Conservation (phyloP, 2,797 vertebrate species). For the Thripadectes ignobilis region DNA sequence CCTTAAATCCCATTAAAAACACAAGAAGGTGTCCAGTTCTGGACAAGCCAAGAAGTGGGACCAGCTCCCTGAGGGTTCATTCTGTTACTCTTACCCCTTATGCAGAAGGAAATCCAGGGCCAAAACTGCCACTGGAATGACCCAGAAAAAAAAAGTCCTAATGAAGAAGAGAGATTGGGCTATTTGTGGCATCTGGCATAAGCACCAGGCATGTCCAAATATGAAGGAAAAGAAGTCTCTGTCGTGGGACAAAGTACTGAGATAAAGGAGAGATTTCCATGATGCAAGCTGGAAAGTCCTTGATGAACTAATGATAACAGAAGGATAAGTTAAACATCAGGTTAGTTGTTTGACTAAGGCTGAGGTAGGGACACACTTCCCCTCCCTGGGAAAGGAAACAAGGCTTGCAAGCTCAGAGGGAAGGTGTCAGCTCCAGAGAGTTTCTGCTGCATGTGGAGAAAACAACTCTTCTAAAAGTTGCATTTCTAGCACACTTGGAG, state of each 20-base stretch:
- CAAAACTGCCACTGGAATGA: neutral
- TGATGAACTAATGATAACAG: neutral
- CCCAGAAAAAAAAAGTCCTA: neutral
- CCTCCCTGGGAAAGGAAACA: neutral
- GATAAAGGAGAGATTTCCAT: neutral
- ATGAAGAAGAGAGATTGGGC: neutral
- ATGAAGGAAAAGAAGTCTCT: neutral
- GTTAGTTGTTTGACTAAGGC: neutral
- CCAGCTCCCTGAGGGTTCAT: neutral
- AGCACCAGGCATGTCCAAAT: neutral
- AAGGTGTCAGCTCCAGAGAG: neutral
- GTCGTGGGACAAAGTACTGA: neutral
- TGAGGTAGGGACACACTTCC: neutral
- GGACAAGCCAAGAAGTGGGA: neutral
- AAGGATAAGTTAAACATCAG: neutral
- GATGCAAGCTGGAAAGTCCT: neutral
- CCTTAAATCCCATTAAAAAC: neutral
- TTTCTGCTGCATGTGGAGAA: neutral
- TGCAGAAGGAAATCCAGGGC: neutral
- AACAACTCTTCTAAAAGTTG: neutral
- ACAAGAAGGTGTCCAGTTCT: neutral
- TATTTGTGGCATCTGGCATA: constrained; percentile 14
- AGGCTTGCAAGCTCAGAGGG: neutral
- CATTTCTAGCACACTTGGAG: neutral
- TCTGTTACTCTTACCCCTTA: neutral